Evolutionary conservation across 2,888 invertebrate genomes (phyloP).

Genomic region (Heliconius aoede): DNA sequence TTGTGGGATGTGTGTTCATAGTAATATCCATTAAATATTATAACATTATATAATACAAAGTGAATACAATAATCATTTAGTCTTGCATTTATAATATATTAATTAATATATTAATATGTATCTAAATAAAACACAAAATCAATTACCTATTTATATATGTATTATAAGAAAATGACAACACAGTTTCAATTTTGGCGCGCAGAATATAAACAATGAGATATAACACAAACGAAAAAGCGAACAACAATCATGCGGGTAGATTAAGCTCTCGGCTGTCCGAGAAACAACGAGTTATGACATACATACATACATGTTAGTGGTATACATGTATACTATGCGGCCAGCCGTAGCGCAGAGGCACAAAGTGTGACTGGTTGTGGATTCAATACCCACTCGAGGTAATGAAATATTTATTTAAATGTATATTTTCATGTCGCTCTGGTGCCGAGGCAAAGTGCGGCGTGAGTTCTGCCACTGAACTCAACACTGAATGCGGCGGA

Average conservation of each 20-base stretch:
- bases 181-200: background rate
- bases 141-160: background rate
- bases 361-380: no score
- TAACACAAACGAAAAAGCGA: conserved; percentile 39
- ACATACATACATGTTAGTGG: no score
- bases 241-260: conserved; percentile 46
- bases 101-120: background rate
- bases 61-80: background rate
- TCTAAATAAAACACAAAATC: background rate
- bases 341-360: no score
- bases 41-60: background rate
- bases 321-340: no score
- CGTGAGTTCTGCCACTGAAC: no score
- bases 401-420: no score
- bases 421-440: no score
- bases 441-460: no score
- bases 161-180: background rate
- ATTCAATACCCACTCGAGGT: no score
- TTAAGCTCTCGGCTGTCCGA: conserved; percentile 40
- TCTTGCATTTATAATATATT: no score
- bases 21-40: background rate
- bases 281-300: conserved; percentile 36
- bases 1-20: background rate
- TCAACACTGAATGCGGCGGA: no score
- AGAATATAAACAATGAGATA: conserved; percentile 24